Percentiles rank a stretch among this genome's conserved stretches.
Conservation (phyloP, 2,888 invertebrate genomes). For the Lycocerus yunnanus region DNA sequence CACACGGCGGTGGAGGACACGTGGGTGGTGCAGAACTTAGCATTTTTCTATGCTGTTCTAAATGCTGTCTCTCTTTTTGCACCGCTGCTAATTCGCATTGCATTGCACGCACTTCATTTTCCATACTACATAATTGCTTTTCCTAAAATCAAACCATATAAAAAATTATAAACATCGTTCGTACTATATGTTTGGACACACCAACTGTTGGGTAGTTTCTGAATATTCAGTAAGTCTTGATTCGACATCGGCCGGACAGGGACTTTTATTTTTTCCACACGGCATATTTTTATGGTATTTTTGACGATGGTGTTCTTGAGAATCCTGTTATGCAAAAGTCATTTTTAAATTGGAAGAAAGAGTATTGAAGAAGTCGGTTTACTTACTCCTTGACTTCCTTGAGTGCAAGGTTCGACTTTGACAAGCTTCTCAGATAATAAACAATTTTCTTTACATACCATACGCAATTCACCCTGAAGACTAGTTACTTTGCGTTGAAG, state of each 20-base stretch:
- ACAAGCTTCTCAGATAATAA: conserved; percentile 61
- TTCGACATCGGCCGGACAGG: conserved; percentile 57
- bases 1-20: conserved; percentile 28
- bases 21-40: conserved; percentile 48
- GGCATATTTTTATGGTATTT: conserved; percentile 37
- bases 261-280: conserved; percentile 48
- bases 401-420: neutral
- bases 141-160: conserved; percentile 55
- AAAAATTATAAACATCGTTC: neutral
- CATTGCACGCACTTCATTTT: conserved; percentile 63
- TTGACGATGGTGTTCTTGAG: conserved; percentile 14
- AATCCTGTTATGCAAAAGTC: neutral
- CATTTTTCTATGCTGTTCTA: conserved; percentile 55
- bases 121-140: conserved; percentile 64
- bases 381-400: conserved; percentile 22
- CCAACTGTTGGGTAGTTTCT: conserved; percentile 55
- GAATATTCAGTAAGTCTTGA: conserved; percentile 53
- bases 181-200: conserved; percentile 33
- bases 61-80: conserved; percentile 58
- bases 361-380: neutral
- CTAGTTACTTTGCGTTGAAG: conserved; percentile 65
- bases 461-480: conserved; percentile 66
- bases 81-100: conserved; percentile 58
- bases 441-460: conserved; percentile 66
- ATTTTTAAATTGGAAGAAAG: neutral